Conservation (phyloP, 1,140 invertebrate species). For the Cotesia typhae region DNA sequence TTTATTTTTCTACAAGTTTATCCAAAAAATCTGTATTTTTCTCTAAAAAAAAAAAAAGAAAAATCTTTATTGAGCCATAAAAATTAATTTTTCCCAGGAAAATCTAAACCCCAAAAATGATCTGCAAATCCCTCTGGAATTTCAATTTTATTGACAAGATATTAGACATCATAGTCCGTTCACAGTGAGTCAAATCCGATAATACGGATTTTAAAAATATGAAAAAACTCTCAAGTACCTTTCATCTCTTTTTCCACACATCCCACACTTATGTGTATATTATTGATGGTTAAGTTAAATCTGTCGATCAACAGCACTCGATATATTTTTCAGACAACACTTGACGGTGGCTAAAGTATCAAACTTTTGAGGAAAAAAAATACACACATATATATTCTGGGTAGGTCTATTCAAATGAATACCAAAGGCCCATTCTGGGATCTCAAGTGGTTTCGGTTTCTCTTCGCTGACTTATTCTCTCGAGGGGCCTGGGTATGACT, state of each 20-base stretch:
- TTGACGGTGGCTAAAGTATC: background rate
- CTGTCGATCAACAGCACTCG: background rate
- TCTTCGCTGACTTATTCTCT: conserved; percentile 28
- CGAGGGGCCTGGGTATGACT: conserved; percentile 35
- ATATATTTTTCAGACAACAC: conserved; percentile 4
- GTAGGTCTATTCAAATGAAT: conserved; percentile 26
- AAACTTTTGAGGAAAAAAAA: background rate
- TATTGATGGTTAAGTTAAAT: conserved; percentile 18
- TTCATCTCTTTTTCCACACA: conserved; percentile 9
- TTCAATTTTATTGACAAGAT: no score
- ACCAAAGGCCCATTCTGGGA: conserved; percentile 24
- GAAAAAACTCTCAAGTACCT: background rate
- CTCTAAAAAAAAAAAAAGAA: no score
- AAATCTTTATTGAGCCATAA: no score
- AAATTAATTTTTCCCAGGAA: no score
- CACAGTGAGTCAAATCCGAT: background rate
- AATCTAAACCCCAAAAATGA: no score
- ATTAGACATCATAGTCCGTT: no score
- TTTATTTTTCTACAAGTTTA: no score
- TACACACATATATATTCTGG: conserved; percentile 8
- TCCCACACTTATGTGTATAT: background rate
- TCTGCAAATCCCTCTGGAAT: no score
- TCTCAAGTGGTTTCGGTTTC: conserved; percentile 40
- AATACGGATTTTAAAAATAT: conserved; percentile 13
- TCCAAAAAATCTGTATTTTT: no score